Conservation (phyloP, 2,797 vertebrate species). For the Gephyroberyx darwinii region DNA sequence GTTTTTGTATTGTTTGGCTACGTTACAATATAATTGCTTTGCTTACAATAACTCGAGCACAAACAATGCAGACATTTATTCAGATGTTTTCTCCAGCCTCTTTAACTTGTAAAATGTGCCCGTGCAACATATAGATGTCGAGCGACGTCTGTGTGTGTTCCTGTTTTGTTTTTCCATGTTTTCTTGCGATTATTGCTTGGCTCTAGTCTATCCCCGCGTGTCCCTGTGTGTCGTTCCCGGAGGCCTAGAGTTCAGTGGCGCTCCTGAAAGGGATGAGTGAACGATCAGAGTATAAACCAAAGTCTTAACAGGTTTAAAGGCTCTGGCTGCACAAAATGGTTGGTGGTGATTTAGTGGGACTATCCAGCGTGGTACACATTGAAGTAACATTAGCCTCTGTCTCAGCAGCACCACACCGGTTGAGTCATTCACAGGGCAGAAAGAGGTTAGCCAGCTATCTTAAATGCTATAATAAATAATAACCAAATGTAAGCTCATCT, state of each 20-base stretch:
- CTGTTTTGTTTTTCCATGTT: not conserved
- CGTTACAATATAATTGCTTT: constrained; percentile 41
- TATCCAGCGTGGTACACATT: constrained; percentile 71
- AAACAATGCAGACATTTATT: constrained; percentile 26
- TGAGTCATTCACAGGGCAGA: constrained; percentile 71
- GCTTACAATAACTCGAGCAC: constrained; percentile 18
- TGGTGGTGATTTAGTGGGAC: constrained; percentile 68
- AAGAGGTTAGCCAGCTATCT: constrained; percentile 65
- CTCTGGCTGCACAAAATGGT: constrained; percentile 68
- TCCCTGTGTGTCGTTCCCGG: too few species aligned
- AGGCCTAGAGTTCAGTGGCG: not conserved
- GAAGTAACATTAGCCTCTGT: constrained; percentile 72
- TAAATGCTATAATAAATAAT: constrained; percentile 49
- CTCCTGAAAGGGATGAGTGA: not conserved
- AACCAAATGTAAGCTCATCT: constrained; percentile 36
- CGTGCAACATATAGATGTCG: too few species aligned
- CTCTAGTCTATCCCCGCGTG: too few species aligned
- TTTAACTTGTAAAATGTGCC: not conserved
- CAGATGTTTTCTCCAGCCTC: not conserved
- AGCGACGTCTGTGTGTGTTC: too few species aligned
- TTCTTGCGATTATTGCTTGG: too few species aligned
- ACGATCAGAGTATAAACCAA: not conserved
- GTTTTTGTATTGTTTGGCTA: constrained; percentile 49
- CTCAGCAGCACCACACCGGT: constrained; percentile 62
- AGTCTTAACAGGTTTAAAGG: not conserved